Conservation (phyloP, 2,888 invertebrate species). For the Gisinianus flammeolus region DNA sequence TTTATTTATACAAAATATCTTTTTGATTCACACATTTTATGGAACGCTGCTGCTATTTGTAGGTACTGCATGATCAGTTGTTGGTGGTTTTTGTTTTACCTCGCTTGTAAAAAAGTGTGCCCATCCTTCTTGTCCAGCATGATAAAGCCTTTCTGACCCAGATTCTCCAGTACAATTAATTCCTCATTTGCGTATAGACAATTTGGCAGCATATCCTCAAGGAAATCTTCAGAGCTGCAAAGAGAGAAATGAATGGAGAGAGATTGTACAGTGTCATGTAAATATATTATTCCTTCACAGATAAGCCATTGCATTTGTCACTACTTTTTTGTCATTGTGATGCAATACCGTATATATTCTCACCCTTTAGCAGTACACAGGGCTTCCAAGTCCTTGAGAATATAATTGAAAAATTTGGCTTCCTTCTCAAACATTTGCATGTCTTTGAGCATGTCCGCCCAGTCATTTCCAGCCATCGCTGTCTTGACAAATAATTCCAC, state of each 20-base stretch:
- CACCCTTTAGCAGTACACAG: no score
- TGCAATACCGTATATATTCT: no score
- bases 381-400: slow-evolving; percentile 18
- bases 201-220: slow-evolving; percentile 26
- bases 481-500: slow-evolving; percentile 36
- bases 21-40: neutral
- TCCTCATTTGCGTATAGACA: slow-evolving; percentile 31
- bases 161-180: slow-evolving; percentile 33
- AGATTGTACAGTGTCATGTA: no score
- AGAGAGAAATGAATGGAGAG: no score
- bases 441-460: neutral
- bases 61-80: neutral
- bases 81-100: neutral
- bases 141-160: slow-evolving; percentile 3
- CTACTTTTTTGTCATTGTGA: no score
- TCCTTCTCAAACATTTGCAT: slow-evolving; percentile 30
- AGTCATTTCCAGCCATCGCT: neutral
- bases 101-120: slow-evolving; percentile 28
- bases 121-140: slow-evolving; percentile 8
- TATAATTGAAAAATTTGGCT: slow-evolving; percentile 21
- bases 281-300: no score
- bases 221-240: neutral
- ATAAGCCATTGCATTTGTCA: no score
- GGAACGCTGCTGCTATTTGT: no score
- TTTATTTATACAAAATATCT: neutral